These are phyloP conservation scores for Caenorhabditis wallacei DNA, from an alignment of 2,888 invertebrate species.

Conservation along the genomic window DNA sequence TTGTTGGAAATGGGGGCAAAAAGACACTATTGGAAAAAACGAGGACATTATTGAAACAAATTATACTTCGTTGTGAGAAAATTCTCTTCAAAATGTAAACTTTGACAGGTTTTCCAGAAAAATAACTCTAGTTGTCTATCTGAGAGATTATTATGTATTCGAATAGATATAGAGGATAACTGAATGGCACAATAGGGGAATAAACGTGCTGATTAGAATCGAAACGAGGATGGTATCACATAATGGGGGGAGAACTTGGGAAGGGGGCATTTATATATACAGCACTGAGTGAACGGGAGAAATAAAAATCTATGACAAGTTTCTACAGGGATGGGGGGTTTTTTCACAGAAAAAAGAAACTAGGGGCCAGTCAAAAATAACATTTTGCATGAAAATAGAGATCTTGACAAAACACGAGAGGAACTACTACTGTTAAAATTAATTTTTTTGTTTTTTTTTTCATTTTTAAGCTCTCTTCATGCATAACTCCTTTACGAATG, in stretches of 20 bases:
- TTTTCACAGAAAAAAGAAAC: conserved; percentile 53
- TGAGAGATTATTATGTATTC: too few relatives aligned
- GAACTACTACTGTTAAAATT: neutral
- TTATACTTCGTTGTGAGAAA: conserved; percentile 32
- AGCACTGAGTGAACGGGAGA: conserved; percentile 10
- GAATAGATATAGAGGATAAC: neutral
- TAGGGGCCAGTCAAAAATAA: conserved; percentile 16
- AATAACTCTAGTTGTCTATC: neutral
- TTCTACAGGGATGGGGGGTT: conserved; percentile 24
- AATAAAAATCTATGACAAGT: conserved; percentile 31
- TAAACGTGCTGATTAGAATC: conserved; percentile 42
- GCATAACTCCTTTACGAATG: conserved; percentile 76
- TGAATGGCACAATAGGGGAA: conserved; percentile 11
- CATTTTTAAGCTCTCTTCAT: conserved; percentile 67
- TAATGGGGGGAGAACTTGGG: too few relatives aligned
- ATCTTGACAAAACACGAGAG: conserved; percentile 36
- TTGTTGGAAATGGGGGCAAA: neutral
- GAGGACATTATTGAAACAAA: neutral
- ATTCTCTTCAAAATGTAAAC: conserved; percentile 12
- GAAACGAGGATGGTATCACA: conserved; percentile 45
- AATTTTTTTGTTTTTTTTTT: neutral
- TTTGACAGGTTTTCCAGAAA: neutral
- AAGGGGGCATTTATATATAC: conserved; percentile 9
- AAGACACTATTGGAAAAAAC: neutral
- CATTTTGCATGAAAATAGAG: conserved; percentile 45